Evolutionary conservation across 1,140 invertebrate genomes (phyloP).

Genomic region (Trichoplusia ni): DNA sequence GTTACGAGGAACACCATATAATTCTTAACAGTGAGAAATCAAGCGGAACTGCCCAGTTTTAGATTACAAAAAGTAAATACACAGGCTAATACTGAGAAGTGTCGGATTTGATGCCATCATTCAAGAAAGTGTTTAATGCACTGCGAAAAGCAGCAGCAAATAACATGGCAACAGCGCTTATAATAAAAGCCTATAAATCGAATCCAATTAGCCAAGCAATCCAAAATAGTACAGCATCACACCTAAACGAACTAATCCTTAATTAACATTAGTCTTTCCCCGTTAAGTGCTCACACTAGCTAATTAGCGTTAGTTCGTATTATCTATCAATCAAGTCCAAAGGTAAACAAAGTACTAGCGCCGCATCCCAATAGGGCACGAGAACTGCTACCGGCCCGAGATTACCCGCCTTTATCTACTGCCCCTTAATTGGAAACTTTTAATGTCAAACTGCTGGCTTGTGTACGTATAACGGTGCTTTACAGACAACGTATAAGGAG

Average conservation of each 20-base stretch:
- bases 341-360: constrained; percentile 22
- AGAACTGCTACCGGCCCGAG: constrained; percentile 25
- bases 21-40: too few species aligned
- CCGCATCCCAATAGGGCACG: constrained; percentile 30
- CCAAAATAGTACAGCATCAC: too few species aligned
- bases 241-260: not conserved
- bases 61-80: too few species aligned
- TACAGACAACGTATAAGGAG: constrained; percentile 5
- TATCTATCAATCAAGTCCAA: constrained; percentile 31
- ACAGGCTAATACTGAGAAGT: too few species aligned
- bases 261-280: constrained; percentile 9
- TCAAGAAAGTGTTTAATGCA: too few species aligned
- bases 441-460: constrained; percentile 30
- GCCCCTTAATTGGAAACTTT: constrained; percentile 40
- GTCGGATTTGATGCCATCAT: too few species aligned
- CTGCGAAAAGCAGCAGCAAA: too few species aligned
- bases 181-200: too few species aligned
- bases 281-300: constrained; percentile 1
- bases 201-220: too few species aligned
- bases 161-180: too few species aligned
- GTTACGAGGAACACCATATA: too few species aligned
- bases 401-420: constrained; percentile 29
- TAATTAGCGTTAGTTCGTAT: constrained; percentile 17
- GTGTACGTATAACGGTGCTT: constrained; percentile 19
- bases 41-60: too few species aligned